These are phyloP conservation scores for Pilophorus perplexus DNA, from an alignment of 2,888 invertebrate species.

Conservation along the genomic window DNA sequence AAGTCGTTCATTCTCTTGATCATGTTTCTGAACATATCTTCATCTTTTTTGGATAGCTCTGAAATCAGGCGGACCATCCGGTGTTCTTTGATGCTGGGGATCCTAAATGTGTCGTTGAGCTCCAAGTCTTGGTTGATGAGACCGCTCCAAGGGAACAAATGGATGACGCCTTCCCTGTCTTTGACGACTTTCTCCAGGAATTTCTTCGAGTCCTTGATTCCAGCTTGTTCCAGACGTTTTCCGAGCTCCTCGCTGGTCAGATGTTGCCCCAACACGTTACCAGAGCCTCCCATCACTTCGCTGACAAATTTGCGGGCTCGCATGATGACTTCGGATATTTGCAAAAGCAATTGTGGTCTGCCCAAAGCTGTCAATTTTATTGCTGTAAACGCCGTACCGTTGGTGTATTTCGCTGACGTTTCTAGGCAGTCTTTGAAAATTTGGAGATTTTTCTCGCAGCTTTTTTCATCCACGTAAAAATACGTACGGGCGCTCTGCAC, in stretches of 20 bases:
- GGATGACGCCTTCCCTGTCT: conserved; percentile 91
- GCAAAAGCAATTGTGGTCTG: conserved; percentile 90
- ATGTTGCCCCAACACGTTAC: conserved; percentile 79
- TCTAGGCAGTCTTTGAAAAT: conserved; percentile 91
- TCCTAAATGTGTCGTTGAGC: conserved; percentile 86
- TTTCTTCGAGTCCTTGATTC: conserved; percentile 72
- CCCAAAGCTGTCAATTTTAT: conserved; percentile 96
- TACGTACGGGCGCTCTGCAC: conserved; percentile 94
- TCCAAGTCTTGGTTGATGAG: conserved; percentile 90
- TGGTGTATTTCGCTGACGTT: conserved; percentile 92
- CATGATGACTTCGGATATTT: conserved; percentile 95
- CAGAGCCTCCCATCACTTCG: conserved; percentile 74
- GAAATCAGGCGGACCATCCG: conserved; percentile 88
- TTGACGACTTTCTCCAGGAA: conserved; percentile 89
- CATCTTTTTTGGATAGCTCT: conserved; percentile 81
- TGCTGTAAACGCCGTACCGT: conserved; percentile 93
- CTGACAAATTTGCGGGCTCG: conserved; percentile 91
- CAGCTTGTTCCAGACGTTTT: conserved; percentile 71
- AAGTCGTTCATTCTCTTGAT: conserved; percentile 85
- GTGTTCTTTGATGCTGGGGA: conserved; percentile 88
- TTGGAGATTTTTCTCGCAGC: conserved; percentile 96
- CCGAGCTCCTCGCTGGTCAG: conserved; percentile 82
- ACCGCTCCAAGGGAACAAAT: conserved; percentile 97
- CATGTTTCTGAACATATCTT: conserved; percentile 98
- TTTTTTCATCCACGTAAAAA: conserved; percentile 96